These are phyloP conservation scores for Cynopterus brachyotis DNA, from an alignment of 2,113 vertebrate species.

Conservation along the genomic window DNA sequence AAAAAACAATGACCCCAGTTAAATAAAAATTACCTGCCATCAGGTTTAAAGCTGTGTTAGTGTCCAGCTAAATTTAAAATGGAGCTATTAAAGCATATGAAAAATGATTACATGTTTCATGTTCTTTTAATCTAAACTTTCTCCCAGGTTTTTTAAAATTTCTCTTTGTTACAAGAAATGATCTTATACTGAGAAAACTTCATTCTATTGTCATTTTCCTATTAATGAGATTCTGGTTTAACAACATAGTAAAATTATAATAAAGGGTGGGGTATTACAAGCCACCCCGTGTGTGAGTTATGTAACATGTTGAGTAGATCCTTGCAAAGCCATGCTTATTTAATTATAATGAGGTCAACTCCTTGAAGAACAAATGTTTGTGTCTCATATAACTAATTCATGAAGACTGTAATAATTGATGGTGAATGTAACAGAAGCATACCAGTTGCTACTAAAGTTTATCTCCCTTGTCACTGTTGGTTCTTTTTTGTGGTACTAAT, in stretches of 20 bases:
- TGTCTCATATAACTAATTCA: slow-evolving; percentile 84
- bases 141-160: neutral
- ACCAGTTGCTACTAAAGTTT: slow-evolving; percentile 77
- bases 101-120: neutral
- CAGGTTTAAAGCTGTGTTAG: slow-evolving; percentile 56
- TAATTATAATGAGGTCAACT: slow-evolving; percentile 60
- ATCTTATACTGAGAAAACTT: neutral
- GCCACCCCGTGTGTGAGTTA: neutral
- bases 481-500: slow-evolving; percentile 71
- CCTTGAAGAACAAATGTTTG: slow-evolving; percentile 79
- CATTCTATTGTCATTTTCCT: neutral
- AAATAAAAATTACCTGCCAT: slow-evolving; percentile 22
- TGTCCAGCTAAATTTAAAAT: slow-evolving; percentile 27
- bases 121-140: neutral
- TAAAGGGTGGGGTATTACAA: neutral
- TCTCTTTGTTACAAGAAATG: neutral
- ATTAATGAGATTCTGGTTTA: neutral
- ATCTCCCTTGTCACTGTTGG: slow-evolving; percentile 72
- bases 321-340: slow-evolving; percentile 19
- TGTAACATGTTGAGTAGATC: slow-evolving; percentile 54
- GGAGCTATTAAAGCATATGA: neutral
- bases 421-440: slow-evolving; percentile 83
- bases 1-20: neutral
- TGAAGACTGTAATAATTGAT: slow-evolving; percentile 88
- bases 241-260: neutral